Conservation (phyloP, 2,113 vertebrate species). For the Tichodroma muraria region DNA sequence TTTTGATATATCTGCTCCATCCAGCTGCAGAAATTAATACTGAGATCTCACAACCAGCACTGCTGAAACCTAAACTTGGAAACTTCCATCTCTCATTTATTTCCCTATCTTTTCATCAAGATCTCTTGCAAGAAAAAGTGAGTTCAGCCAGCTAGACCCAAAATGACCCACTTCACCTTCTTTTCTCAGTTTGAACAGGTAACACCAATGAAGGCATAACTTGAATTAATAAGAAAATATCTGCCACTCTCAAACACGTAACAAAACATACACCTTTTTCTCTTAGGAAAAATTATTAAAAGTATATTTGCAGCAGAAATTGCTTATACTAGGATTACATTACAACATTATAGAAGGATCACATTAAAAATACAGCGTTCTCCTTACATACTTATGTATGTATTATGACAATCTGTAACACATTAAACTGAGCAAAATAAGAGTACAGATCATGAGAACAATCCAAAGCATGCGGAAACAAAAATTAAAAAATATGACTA, state of each 20-base stretch:
- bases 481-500: neutral
- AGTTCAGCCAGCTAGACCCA: neutral
- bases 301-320: neutral
- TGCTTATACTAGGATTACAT: neutral
- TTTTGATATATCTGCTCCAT: neutral
- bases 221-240: neutral
- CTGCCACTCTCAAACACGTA: neutral
- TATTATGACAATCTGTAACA: neutral
- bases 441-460: neutral
- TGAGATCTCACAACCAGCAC: neutral
- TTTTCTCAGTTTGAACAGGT: neutral
- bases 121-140: neutral
- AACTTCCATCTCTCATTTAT: neutral
- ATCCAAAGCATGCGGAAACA: neutral
- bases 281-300: neutral
- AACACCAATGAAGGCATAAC: neutral
- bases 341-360: neutral
- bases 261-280: neutral
- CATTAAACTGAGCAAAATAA: neutral
- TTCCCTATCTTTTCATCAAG: neutral
- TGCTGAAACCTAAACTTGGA: neutral
- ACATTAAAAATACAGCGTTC: neutral
- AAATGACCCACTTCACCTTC: neutral
- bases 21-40: neutral
- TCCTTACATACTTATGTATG: neutral